Evolutionary conservation across 2,113 vertebrate genomes (phyloP).

Genomic region (Kryptolebias marmoratus): DNA sequence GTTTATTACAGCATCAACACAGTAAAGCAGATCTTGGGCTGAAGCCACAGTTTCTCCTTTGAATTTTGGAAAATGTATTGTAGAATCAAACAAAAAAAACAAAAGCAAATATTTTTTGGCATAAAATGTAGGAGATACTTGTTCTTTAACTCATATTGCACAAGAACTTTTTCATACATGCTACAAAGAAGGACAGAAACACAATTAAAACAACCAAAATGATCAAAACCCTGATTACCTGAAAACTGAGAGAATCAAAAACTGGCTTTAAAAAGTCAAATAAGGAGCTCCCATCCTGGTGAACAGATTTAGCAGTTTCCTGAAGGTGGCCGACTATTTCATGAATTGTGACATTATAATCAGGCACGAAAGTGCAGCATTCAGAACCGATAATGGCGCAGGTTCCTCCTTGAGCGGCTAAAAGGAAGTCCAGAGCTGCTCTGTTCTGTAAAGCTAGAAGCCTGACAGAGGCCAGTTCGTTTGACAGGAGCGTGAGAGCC

Average conservation of each 20-base stretch:
- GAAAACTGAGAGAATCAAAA: slow-evolving; percentile 20
- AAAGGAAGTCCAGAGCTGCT: slow-evolving; percentile 59
- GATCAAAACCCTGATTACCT: slow-evolving; percentile 8
- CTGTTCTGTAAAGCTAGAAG: slow-evolving; percentile 56
- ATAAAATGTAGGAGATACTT: background rate
- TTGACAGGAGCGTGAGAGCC: slow-evolving; percentile 50
- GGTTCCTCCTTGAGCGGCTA: slow-evolving; percentile 53
- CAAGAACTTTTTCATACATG: slow-evolving; percentile 48
- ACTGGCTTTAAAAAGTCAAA: slow-evolving; percentile 27
- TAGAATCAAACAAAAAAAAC: background rate
- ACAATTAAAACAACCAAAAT: slow-evolving; percentile 28
- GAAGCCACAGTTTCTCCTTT: no score
- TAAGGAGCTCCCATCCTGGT: slow-evolving; percentile 33
- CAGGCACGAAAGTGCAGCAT: slow-evolving; percentile 63
- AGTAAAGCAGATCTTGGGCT: no score
- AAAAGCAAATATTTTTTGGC: background rate
- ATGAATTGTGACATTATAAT: slow-evolving; percentile 41
- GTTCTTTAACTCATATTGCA: background rate
- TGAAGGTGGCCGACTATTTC: slow-evolving; percentile 48
- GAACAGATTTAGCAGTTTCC: slow-evolving; percentile 10
- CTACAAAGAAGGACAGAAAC: slow-evolving; percentile 24
- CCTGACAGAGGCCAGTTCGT: slow-evolving; percentile 49
- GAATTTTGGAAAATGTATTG: no score
- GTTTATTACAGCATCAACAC: no score
- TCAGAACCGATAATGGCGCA: slow-evolving; percentile 57